These are phyloP conservation scores for Aramus guarauna DNA, from an alignment of 2,113 vertebrate species.

Conservation along the genomic window DNA sequence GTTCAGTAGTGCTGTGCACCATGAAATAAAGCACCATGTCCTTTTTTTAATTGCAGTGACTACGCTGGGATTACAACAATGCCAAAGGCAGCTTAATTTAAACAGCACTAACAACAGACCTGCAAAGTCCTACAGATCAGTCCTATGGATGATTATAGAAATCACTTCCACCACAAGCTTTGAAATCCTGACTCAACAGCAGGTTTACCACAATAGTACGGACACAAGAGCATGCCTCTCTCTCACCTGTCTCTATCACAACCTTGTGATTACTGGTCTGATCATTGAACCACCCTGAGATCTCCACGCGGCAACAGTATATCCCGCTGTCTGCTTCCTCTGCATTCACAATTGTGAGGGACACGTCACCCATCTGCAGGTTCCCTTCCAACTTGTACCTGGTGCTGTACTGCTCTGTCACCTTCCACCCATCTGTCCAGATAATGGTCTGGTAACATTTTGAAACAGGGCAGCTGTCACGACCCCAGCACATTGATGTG, in stretches of 20 bases:
- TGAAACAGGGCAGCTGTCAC: conserved; percentile 14
- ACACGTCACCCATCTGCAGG: conserved; percentile 58
- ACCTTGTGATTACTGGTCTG: background rate
- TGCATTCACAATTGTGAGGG: conserved; percentile 72
- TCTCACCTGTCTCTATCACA: conserved; percentile 64
- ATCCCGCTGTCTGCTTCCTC: conserved; percentile 64
- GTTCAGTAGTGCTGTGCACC: background rate
- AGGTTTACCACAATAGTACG: background rate
- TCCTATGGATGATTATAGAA: background rate
- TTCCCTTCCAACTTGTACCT: conserved; percentile 69
- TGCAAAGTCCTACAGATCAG: background rate
- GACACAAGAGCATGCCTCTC: background rate
- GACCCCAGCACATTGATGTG: conserved; percentile 77
- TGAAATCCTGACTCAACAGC: background rate
- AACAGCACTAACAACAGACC: background rate
- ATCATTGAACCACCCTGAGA: conserved; percentile 79
- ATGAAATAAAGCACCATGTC: background rate
- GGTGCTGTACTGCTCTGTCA: background rate
- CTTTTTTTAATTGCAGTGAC: background rate
- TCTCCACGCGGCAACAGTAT: conserved; percentile 83
- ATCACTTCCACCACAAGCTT: background rate
- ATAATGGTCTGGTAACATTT: conserved; percentile 67
- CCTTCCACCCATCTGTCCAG: conserved; percentile 27
- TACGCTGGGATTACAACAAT: background rate
- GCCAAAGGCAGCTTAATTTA: background rate